Evolutionary conservation across 2,888 invertebrate genomes (phyloP).

Genomic region (Pandemis heparana): DNA sequence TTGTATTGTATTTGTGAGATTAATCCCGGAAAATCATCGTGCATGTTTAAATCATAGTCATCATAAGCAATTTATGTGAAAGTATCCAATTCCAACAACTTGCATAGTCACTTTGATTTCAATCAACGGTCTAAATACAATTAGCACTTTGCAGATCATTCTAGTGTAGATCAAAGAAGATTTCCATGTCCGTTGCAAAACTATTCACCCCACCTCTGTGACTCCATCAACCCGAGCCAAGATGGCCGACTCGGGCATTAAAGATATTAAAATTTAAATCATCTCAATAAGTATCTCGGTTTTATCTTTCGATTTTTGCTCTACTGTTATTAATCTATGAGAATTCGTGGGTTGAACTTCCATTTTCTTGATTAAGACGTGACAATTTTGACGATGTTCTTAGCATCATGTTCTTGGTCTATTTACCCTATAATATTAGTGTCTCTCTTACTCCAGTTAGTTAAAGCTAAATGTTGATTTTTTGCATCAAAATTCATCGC

Average conservation of each 20-base stretch:
- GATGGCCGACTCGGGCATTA: constrained; percentile 27
- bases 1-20: no score
- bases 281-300: neutral
- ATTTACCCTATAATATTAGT: neutral
- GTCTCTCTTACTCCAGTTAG: neutral
- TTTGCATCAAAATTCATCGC: neutral
- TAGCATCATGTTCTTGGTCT: neutral
- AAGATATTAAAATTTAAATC: constrained; percentile 36
- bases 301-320: neutral
- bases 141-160: constrained; percentile 11
- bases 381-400: neutral
- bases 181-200: constrained; percentile 24
- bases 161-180: constrained; percentile 28
- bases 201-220: constrained; percentile 34
- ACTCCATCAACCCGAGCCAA: constrained; percentile 26
- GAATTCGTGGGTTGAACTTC: neutral
- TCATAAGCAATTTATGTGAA: no score
- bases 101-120: neutral
- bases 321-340: neutral
- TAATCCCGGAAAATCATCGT: no score
- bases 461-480: constrained; percentile 1
- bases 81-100: no score
- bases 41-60: no score
- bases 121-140: neutral
- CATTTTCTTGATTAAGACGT: neutral